These are phyloP conservation scores for Acanthurus leucopareius DNA, from an alignment of 2,797 vertebrate genomes.

Conservation along the genomic window DNA sequence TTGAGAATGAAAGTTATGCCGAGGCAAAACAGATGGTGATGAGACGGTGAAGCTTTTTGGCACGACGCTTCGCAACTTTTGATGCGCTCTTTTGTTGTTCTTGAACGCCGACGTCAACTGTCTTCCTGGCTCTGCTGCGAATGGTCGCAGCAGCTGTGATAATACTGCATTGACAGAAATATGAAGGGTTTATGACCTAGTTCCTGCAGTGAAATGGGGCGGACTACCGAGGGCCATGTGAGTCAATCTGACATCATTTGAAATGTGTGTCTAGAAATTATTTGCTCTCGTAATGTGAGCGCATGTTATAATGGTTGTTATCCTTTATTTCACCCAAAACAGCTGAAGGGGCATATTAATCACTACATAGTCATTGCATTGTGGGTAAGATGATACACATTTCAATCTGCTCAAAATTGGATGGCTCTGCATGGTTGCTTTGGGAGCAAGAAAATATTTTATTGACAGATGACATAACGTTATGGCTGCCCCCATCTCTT, in stretches of 20 bases:
- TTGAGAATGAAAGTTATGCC: conserved; percentile 66
- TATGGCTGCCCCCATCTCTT: conserved; percentile 53
- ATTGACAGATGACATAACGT: conserved; percentile 70
- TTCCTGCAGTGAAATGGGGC: conserved; percentile 49
- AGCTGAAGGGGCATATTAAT: conserved; percentile 34
- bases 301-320: conserved; percentile 18
- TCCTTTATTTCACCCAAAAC: conserved; percentile 30
- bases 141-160: conserved; percentile 76
- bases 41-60: conserved; percentile 66
- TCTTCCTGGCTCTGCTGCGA: conserved; percentile 60
- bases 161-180: conserved; percentile 67
- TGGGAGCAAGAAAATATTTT: conserved; percentile 63
- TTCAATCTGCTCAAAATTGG: conserved; percentile 40
- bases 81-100: conserved; percentile 66
- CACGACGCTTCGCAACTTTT: conserved; percentile 31
- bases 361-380: conserved; percentile 40
- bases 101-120: conserved; percentile 66
- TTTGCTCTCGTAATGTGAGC: conserved; percentile 9
- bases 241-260: conserved; percentile 37
- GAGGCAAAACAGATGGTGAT: conserved; percentile 74
- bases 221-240: conserved; percentile 21
- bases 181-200: conserved; percentile 64
- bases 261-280: conserved; percentile 24
- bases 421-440: conserved; percentile 36
- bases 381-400: conserved; percentile 56